Evolutionary conservation across 2,797 vertebrate species (phyloP).

Genomic region (Psittacula derbiana): DNA sequence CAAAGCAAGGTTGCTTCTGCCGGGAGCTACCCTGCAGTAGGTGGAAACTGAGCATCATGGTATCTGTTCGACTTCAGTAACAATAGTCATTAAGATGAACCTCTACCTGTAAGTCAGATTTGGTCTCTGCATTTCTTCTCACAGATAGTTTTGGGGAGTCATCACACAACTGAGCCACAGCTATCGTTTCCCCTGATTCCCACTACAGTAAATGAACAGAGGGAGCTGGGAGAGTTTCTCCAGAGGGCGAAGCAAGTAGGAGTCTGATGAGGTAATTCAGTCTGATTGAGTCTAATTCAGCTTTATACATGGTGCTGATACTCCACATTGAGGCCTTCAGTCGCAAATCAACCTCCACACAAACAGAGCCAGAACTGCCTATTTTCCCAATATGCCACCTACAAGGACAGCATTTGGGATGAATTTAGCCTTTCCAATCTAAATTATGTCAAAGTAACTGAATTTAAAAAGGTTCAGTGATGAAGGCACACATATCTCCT

Average conservation of each 20-base stretch:
- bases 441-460: neutral
- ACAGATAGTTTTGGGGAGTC: neutral
- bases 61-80: neutral
- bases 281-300: neutral
- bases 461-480: neutral
- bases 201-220: neutral
- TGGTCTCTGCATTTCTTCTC: neutral
- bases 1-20: neutral
- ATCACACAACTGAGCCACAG: neutral
- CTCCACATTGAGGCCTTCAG: neutral
- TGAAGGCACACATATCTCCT: neutral
- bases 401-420: neutral
- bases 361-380: neutral
- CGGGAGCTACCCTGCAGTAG: fast-evolving
- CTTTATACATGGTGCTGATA: neutral
- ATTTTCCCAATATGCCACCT: neutral
- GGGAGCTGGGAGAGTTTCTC: neutral
- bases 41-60: neutral
- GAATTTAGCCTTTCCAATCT: neutral
- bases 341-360: fast-evolving
- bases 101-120: neutral
- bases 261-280: neutral
- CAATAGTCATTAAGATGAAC: neutral
- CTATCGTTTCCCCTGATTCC: neutral
- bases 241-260: neutral